These are phyloP conservation scores for Oreochromis grahami DNA, from an alignment of 2,797 vertebrate genomes.

Conservation along the genomic window DNA sequence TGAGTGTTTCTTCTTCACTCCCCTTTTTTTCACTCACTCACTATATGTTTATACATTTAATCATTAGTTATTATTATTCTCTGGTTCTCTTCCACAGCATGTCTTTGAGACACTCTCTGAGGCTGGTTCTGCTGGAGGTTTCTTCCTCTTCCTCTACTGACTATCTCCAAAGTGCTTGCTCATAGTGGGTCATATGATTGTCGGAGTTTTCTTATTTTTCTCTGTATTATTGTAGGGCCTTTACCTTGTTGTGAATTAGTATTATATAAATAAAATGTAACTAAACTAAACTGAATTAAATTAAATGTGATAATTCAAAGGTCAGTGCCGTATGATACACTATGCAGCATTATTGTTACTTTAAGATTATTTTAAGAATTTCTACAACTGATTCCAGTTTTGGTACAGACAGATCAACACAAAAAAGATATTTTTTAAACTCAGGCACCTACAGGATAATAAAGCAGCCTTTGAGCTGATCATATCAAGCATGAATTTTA, in stretches of 20 bases:
- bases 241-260: background rate
- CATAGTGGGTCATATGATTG: background rate
- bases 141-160: background rate
- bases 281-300: background rate
- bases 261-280: background rate
- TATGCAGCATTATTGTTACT: background rate
- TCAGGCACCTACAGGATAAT: background rate
- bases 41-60: background rate
- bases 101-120: background rate
- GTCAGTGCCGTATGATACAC: background rate
- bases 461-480: background rate
- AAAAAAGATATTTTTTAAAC: background rate
- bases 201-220: background rate
- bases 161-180: accelerated
- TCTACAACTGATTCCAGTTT: background rate
- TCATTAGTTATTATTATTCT: background rate
- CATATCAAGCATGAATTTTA: background rate
- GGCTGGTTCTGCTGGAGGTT: accelerated
- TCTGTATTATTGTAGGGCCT: background rate
- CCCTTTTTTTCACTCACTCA: background rate
- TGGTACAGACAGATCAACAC: background rate
- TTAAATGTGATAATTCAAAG: background rate
- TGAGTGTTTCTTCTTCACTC: background rate
- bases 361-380: background rate
- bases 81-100: background rate